Base-by-base conservation (phyloP, 2,888 invertebrate genomes). In the Argyresthia goedartella region DNA sequence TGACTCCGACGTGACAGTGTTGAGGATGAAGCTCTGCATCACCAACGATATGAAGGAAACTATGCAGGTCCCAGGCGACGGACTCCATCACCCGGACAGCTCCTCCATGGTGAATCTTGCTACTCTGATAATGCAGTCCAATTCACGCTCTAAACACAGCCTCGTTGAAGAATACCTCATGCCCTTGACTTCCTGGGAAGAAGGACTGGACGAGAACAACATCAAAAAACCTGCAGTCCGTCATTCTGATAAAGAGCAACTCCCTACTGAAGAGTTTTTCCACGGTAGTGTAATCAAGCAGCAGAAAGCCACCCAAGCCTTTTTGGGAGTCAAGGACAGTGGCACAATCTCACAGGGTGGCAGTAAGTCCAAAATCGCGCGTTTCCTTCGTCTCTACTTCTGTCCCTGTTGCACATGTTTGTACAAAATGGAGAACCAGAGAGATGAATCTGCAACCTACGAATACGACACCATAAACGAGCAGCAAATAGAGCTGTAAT, bases 41-140 rank as follows among this genome's bases (percentile, higher is more conserved):
- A 69, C 67, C n/a, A 66, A 64, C 7, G 78, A 77, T 10, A 14
- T 82, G 53, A 87, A 87, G 64, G 77, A 86, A 53, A 81, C 81
- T 61, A 69, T 80, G 3, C 82, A 78, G 44, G 73, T 88, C 51
- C 85, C 85, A 1, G 89, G 89, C 0, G 89, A 89, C 58, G 89
- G 89, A 11, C 77, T 87, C 1, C 89, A 89, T 61, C 80, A 88
- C 52, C 85, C 82, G 0, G 87, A 88, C 56, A 88, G 87, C 56
- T 89, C 87, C 0, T 89, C 89, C 0, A 80, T 90, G 77, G 79
- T 89, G 0, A 90, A 90, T 67, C 69, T 90, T 53, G 89, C 88
- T 8, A 89, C 89, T 4, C 67, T 90, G 14, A 82, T 89, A 51
- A 67, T 77, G 4, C 79, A 80, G 42, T 73, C 80, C 1, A 73